Evolutionary conservation across 1,140 invertebrate species (phyloP).

Genomic region (Pachyrhynchus sulphureomaculatus): DNA sequence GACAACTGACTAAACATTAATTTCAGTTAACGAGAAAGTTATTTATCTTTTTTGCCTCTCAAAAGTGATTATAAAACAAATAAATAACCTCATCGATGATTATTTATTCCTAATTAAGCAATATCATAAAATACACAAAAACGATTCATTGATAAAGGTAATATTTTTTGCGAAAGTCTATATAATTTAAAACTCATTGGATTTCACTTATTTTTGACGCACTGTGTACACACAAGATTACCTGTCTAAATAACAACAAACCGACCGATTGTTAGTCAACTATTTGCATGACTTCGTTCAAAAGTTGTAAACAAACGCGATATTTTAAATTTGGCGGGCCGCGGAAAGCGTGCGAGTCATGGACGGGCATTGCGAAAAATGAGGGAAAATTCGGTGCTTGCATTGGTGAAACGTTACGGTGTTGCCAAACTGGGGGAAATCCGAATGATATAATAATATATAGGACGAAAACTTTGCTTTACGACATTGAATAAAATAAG

Average conservation of each 20-base stretch:
- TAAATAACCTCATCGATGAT: too few species aligned
- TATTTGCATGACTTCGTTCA: background rate
- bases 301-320: constrained; percentile 3
- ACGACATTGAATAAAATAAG: too few species aligned
- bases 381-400: constrained; percentile 13
- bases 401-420: constrained; percentile 5
- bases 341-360: constrained; percentile 8
- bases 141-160: too few species aligned
- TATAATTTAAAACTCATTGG: too few species aligned
- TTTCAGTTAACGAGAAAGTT: too few species aligned
- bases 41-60: too few species aligned
- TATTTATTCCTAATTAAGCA: too few species aligned
- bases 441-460: background rate
- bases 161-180: too few species aligned
- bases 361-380: constrained; percentile 12
- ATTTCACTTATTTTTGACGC: too few species aligned
- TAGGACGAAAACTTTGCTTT: background rate
- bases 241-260: background rate
- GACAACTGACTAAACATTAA: too few species aligned
- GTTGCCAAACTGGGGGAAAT: constrained; percentile 1
- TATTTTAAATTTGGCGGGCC: constrained; percentile 8
- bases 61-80: too few species aligned
- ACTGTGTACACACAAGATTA: background rate
- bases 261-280: background rate
- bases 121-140: too few species aligned